Evolutionary conservation across 1,140 invertebrate genomes (phyloP), one percentile per base, ranked within the genome.

Genomic region (Aphaenogaster rudis): DNA sequence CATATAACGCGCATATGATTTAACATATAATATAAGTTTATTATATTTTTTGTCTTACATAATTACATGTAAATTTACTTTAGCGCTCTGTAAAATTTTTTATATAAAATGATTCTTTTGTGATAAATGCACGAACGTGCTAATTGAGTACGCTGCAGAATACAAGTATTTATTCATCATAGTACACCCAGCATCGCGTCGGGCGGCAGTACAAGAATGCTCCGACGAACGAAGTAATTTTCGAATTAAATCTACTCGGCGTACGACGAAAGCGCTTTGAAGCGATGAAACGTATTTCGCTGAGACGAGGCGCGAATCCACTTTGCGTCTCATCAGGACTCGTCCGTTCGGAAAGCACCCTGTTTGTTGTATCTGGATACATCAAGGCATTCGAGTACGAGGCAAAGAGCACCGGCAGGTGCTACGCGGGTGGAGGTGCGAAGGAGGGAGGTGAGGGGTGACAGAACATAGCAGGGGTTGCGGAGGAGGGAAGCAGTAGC

Each of bases 401-500:
- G 67, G 54, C 59, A 84, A 64, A 71, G 78, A 81, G 50, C 88
- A 59, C 45, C 45, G 66, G 17, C 61, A 71, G 71, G 84, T 76
- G 67, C 57, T 69, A 80, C 54, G 59, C 36, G 59, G 54, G 39
- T 50, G 64, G 57, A 36, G 42, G 48, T 52, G 21, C 36, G 17
- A 48, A 28, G 36, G 13, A 21, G 17, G 13, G 33, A 48, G 15
- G 59, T n/a, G 54, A 54, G 28, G 74, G 33, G 39, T 17, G 57
- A 54, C 71, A 59, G 50, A 88, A 59, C 54, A 80, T 72, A 82
- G 69, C 72, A 66, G 54, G 76, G 80, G 80, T 82, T 76, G 52
- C 64, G 78, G 88, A 79, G 81, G 72, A 59, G 79, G 66, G 71
- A 88, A 86, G 88, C 72, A 85, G 74, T 59, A 88, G 61, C 86